Evolutionary conservation across 2,888 invertebrate genomes (phyloP), one percentile per base, ranked within the genome.

Genomic region (Conchocele bisecta): DNA sequence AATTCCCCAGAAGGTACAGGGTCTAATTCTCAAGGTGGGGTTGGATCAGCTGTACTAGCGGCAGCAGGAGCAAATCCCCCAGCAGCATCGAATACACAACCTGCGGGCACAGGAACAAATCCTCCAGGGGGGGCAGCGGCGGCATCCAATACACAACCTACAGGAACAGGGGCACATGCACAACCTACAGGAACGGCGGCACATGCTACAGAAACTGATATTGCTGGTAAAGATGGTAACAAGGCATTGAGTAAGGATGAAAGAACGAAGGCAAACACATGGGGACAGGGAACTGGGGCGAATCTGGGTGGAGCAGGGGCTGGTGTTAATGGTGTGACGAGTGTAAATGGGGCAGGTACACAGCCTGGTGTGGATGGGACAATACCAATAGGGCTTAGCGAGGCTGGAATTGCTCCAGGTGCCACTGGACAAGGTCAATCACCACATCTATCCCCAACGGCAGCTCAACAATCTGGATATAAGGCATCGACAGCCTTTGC

Each of bases 401-500:
- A 71, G 42, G 68, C 71, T 13, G 75, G 71, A 13, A 44, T 71
- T 17, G 57, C 33, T 15, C 61, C 68, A 11, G 67, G 42, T 24
- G 42, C 56, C 4, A 71, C 60, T 26, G 58, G 28, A 13, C 46
- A 56, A 5, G 57, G 41, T 17, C 24, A 20, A 24, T 50, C 24
- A 9, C 20, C 50, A 22, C 51, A n/a, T 28, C 24, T 41, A 26
- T 53, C 29, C n/a, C 68, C 67, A n/a, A 42, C 61, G 7, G 41
- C 60, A n/a, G 68, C 57, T 15, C 17, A 37, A 33, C 31, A 64
- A 20, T 22, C 54, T 17, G 50, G 61, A 2, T 68, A 71, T 35
- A 54, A 46, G 15, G 42, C 67, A 3, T 66, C 69, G 6, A 71
- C 71, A 44, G 79, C 75, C 0, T 81, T 83, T 41, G 88, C 85